Evolutionary conservation across 2,888 invertebrate species (phyloP), one percentile per base, ranked within the genome.

Genomic region (Gasteruption jaculator): DNA sequence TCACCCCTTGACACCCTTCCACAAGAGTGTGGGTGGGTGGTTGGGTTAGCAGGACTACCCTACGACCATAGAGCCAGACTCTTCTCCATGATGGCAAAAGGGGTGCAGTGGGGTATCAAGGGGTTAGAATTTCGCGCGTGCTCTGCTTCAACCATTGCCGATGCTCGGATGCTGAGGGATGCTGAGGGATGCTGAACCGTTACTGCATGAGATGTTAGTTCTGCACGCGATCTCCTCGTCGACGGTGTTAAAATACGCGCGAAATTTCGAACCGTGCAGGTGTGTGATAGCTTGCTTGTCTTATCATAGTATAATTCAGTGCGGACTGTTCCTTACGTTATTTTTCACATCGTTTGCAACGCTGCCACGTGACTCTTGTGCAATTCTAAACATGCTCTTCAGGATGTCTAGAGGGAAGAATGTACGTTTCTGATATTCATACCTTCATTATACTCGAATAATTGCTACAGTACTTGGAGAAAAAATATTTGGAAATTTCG

Each of bases 111-210:
- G 43, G 42, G 45, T 43, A 39, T 52, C 37, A 43, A 44, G 55
- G 61, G 54, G 60, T 58, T 52, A 59, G 58, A 64, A 66, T 66
- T 67, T 67, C 67, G 68, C 67, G 68, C 66, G 65, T 66, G 68
- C 67, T 65, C 65, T 57, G 66, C 60, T 65, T 58, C 54, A 58
- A 58, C 60, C 63, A 58, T 50, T 49, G 50, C 52, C 49, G 48
- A 52, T 49, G 47, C 48, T 42, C 4, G 5, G 11, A 12, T 14
- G 26, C 7, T 7, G 43, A 53, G 54, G 61, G 65, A 66, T 65
- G 66, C 68, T 65, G 67, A 62, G 61, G 59, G 65, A 58, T 58
- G 60, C 59, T 64, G 66, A 61, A 64, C 60, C 66, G 60, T 56
- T n/a, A n/a, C 57, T 57, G 59, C 57, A 57, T 57, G 55, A 59